Evolutionary conservation across 2,888 invertebrate genomes (phyloP), one percentile per base, ranked within the genome.

Genomic region (Rhagonycha lutea): DNA sequence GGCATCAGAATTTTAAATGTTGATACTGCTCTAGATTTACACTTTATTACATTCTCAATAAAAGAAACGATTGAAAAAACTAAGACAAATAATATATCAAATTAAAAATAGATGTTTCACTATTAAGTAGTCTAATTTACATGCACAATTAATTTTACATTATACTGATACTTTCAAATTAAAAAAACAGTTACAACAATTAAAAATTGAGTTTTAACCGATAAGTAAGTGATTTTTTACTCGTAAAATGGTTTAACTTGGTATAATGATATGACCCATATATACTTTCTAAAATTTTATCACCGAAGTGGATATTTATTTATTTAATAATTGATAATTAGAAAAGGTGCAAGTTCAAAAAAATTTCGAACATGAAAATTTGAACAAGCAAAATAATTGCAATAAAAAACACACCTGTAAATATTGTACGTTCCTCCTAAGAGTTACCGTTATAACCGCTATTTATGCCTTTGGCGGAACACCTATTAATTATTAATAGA

Each of bases 371-470:
- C 26, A 12, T 24, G 26, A 65, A 62, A 63, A 65, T 4, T 4
- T 23, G 11, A 24, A 65, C 23, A 24, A 65, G 23, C 18, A 26
- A 67, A 68, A 68, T 26, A 68, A 29, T 29, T 14, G 68, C 68
- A 68, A 24, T 26, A 68, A 68, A 23, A 65, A 65, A 26, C 32
- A 23, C 18, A 32, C 32, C 68, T 68, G 18, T 29, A 68, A 68
- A 68, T 68, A 47, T 47, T 47, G n/a, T 47, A 68, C 12, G 18
- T 68, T 32, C 28, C 4, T 18, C 68, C 24, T 61, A 18, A 68
- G 61, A 61, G 67, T 67, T 68, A 14, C 72, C 72, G 72, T 72
- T 72, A 72, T 61, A 60, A 61, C 72, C 72, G 72, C 61, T 72
- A 71, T 65, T n/a, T 24, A 14, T 62, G 61, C 62, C 24, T 70